Evolutionary conservation across 2,113 vertebrate species (phyloP).

Genomic region (Mormoops blainvillei): DNA sequence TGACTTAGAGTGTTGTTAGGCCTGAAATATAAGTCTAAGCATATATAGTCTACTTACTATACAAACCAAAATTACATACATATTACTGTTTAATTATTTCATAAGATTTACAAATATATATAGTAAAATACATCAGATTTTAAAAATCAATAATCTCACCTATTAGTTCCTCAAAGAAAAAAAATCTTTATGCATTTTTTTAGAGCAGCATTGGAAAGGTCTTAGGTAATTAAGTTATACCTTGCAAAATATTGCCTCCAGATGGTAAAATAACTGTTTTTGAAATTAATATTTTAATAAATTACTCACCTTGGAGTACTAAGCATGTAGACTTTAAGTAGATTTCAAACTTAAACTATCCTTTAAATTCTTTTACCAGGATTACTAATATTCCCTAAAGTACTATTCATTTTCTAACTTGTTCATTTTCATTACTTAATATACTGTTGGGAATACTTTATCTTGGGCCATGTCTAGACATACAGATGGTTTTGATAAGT

Average conservation of each 20-base stretch:
- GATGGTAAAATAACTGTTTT: constrained; percentile 29
- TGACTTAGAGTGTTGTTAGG: background rate
- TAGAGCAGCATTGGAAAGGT: background rate
- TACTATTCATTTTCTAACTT: constrained; percentile 40
- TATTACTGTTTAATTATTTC: background rate
- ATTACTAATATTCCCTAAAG: constrained; percentile 21
- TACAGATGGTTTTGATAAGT: constrained; percentile 58
- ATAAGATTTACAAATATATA: background rate
- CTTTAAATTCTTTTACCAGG: constrained; percentile 22
- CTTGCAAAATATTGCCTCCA: background rate
- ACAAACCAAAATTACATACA: background rate
- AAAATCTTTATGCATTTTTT: background rate
- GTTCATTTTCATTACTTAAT: constrained; percentile 46
- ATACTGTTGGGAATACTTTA: constrained; percentile 9
- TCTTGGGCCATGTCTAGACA: constrained; percentile 51
- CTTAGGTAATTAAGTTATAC: background rate
- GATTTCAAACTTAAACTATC: constrained; percentile 28
- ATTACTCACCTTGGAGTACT: constrained; percentile 20
- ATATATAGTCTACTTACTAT: background rate
- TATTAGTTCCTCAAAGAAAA: background rate
- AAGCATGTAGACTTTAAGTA: background rate
- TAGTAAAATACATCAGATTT: background rate
- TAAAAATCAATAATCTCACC: background rate
- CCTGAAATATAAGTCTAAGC: background rate
- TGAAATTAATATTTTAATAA: constrained; percentile 36